Conservation (phyloP, 2,888 invertebrate genomes). For the Entomobrya proxima region DNA sequence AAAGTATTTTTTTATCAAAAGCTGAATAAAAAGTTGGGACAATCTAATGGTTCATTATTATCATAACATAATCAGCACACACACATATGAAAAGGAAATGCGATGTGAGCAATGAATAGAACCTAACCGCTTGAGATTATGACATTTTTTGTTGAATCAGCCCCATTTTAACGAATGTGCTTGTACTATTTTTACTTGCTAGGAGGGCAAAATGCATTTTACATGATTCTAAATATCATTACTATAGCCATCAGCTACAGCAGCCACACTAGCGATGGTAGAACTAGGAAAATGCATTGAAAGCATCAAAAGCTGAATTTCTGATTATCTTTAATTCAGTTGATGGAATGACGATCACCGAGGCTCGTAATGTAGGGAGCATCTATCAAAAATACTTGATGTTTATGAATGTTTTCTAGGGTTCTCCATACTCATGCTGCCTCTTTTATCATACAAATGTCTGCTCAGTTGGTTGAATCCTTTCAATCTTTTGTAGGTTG, state of each 20-base stretch:
- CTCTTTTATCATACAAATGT: neutral
- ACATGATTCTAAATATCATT: neutral
- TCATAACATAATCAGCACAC: conserved; percentile 5
- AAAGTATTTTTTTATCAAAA: neutral
- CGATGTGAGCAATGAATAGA: neutral
- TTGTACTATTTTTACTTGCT: neutral
- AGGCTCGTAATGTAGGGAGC: neutral
- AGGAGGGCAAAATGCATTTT: neutral
- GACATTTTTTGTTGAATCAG: too few species aligned
- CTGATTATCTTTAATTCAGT: neutral
- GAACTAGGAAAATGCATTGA: neutral
- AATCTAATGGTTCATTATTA: neutral
- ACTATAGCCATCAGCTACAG: neutral
- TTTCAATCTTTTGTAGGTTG: conserved; percentile 8
- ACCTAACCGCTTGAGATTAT: neutral
- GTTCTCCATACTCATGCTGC: neutral
- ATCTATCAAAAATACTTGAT: too few species aligned
- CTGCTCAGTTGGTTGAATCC: neutral
- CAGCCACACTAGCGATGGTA: too few species aligned
- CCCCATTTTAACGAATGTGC: neutral
- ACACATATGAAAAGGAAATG: neutral
- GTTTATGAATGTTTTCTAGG: neutral
- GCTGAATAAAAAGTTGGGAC: neutral
- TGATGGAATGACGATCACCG: neutral
- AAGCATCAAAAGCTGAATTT: neutral